phyloP scores from a whole-genome alignment of 37 sponge, comb jelly and placozoan genomes.

The Ephydatia muelleri region DNA sequence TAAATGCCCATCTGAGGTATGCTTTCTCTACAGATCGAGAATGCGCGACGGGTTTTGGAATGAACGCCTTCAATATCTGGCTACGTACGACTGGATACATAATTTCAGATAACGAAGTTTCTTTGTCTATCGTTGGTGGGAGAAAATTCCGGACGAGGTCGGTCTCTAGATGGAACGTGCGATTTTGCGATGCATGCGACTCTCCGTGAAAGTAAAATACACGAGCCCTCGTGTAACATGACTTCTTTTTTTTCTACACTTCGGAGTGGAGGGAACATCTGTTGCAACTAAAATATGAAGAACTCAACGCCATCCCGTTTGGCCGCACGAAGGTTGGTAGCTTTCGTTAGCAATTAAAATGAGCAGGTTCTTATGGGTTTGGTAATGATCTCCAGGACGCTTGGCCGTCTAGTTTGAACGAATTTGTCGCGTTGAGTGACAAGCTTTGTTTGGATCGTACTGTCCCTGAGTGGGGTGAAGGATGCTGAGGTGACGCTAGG shows the following conservation, averaged over 20 bases:
- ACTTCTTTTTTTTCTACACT: neutral
- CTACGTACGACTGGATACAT: slow-evolving; percentile 53
- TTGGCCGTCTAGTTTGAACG: slow-evolving; percentile 37
- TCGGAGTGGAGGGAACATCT: slow-evolving; percentile 42
- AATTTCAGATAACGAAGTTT: slow-evolving; percentile 62
- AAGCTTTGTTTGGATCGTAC: slow-evolving; percentile 13
- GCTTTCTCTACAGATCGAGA: neutral
- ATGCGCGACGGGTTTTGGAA: neutral
- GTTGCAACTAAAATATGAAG: slow-evolving; percentile 14
- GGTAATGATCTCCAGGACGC: slow-evolving; percentile 12
- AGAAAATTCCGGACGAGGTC: slow-evolving; percentile 56
- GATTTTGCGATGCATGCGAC: too few species aligned
- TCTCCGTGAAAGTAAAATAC: too few species aligned
- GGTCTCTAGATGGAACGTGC: neutral
- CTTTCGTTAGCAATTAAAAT: too few species aligned
- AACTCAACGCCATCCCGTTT: slow-evolving; percentile 37
- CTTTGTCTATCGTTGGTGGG: slow-evolving; percentile 43
- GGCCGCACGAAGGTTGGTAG: slow-evolving; percentile 41
- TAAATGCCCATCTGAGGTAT: slow-evolving; percentile 6
- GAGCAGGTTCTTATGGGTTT: too few species aligned
- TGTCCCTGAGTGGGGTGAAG: slow-evolving; percentile 5
- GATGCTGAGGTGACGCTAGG: neutral
- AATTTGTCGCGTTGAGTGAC: slow-evolving; percentile 21
- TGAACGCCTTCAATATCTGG: slow-evolving; percentile 25
- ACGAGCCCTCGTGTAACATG: too few species aligned